Percentiles rank a stretch among this genome's conserved stretches.
phyloP scores from a whole-genome alignment of 2,113 vertebrate genomes.

The Notarius quadriscutis region DNA sequence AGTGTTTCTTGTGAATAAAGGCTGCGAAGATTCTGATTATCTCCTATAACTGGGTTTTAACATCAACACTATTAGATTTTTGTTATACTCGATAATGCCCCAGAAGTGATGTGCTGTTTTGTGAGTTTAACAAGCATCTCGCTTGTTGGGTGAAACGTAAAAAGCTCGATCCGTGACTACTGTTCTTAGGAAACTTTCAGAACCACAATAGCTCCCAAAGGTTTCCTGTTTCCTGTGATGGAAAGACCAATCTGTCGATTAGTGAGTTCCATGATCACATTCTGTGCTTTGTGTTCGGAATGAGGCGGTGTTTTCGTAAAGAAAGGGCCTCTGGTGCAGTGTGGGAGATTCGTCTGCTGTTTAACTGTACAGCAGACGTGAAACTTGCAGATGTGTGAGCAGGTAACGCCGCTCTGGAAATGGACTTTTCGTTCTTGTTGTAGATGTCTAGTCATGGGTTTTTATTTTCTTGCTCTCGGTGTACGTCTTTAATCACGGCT shows the following conservation, averaged over 20 bases:
- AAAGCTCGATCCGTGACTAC: too few relatives aligned
- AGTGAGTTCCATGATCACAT: not conserved
- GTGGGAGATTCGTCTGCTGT: not conserved
- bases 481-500: not conserved
- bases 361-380: not conserved
- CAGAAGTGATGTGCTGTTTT: not conserved
- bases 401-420: not conserved
- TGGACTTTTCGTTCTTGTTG: not conserved
- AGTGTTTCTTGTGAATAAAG: not conserved
- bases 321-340: not conserved
- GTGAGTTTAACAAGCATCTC: not conserved
- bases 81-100: too few relatives aligned
- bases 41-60: not conserved
- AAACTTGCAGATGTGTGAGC: not conserved
- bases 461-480: not conserved
- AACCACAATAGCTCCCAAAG: not conserved
- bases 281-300: not conserved
- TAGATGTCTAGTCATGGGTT: not conserved
- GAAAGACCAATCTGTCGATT: not conserved
- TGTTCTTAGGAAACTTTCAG: not conserved
- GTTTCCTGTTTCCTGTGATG: slow-evolving; percentile 6
- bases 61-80: not conserved
- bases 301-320: not conserved
- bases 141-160: not conserved
- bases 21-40: not conserved